These are phyloP conservation scores for Halcyon senegalensis DNA, from an alignment of 2,113 vertebrate genomes.

Conservation along the genomic window DNA sequence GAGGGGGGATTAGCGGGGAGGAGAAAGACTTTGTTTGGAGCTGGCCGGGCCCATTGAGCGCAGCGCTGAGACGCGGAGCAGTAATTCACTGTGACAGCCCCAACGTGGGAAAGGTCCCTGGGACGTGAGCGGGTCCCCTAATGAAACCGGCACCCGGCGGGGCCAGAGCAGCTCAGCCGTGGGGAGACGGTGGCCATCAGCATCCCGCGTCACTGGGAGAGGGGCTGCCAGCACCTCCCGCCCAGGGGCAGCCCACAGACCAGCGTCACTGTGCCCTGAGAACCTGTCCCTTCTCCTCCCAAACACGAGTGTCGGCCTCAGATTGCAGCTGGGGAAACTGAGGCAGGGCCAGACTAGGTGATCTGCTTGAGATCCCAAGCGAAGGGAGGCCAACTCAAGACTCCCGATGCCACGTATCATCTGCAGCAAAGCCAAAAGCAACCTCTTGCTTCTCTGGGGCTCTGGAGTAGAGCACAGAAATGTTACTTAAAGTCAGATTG, in stretches of 20 bases:
- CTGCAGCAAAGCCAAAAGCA: neutral
- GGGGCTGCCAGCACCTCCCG: neutral
- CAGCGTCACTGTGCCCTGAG: rapidly evolving
- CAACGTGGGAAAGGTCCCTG: slow-evolving; percentile 73
- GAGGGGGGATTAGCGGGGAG: neutral
- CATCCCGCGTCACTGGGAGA: rapidly evolving
- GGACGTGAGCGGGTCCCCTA: slow-evolving; percentile 62
- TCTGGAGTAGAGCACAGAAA: neutral
- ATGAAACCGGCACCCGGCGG: neutral
- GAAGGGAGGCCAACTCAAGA: rapidly evolving
- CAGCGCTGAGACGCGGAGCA: neutral
- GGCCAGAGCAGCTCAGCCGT: neutral
- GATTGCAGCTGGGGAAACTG: neutral
- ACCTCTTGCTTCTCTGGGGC: rapidly evolving
- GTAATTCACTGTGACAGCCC: slow-evolving; percentile 54
- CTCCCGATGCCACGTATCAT: rapidly evolving
- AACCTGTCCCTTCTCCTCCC: neutral
- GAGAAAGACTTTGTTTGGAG: neutral
- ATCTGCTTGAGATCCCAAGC: too few relatives aligned
- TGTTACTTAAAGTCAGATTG: rapidly evolving
- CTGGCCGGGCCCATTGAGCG: neutral
- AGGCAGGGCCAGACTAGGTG: neutral
- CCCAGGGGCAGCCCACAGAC: neutral
- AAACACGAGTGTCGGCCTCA: rapidly evolving
- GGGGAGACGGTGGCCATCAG: rapidly evolving